These are phyloP conservation scores for Mohoua ochrocephala DNA, from an alignment of 2,113 vertebrate species.

Conservation along the genomic window DNA sequence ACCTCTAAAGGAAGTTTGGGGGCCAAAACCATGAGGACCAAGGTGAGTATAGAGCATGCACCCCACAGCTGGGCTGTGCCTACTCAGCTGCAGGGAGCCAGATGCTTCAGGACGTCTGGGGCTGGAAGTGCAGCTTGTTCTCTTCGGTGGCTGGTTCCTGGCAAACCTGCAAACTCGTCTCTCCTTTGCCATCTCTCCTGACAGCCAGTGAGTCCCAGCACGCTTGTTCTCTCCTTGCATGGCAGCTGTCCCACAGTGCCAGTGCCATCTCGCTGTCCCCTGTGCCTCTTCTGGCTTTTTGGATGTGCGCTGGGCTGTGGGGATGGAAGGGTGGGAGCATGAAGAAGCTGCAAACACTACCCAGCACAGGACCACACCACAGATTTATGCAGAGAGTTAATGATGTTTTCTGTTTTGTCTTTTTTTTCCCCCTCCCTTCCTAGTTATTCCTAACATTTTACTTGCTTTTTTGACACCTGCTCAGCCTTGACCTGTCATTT, in stretches of 20 bases:
- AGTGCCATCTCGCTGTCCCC: neutral
- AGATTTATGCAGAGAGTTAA: neutral
- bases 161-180: neutral
- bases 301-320: neutral
- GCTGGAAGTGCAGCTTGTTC: neutral
- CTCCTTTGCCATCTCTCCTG: neutral
- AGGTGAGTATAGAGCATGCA: fast-evolving
- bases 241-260: neutral
- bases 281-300: neutral
- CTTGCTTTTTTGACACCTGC: conserved; percentile 49
- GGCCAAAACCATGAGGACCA: neutral
- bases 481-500: conserved; percentile 55
- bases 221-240: neutral
- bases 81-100: neutral
- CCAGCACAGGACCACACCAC: neutral
- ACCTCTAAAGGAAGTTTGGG: neutral
- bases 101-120: neutral
- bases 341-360: neutral
- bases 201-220: neutral
- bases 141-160: fast-evolving
- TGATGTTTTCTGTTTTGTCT: neutral
- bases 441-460: conserved; percentile 16
- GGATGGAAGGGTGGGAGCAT: neutral
- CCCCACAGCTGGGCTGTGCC: neutral
- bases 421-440: neutral